A percentile compares a stretch with the other conserved stretches of the same genome.
phyloP scores from a whole-genome alignment of 2,888 invertebrate species.

The Neoaliturus tenellus region DNA sequence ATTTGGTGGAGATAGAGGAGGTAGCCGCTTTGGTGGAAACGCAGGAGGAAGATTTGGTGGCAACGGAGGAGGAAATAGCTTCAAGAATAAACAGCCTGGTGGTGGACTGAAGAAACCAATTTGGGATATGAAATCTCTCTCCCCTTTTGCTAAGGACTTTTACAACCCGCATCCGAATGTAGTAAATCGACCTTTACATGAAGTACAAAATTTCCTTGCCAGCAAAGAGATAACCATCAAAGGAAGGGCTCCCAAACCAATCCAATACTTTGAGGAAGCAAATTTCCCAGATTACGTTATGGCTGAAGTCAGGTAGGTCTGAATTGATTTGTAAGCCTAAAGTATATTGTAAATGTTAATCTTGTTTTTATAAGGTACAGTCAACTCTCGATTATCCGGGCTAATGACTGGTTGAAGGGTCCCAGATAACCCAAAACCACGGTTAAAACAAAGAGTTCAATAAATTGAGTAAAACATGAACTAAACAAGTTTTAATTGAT shows the following conservation, averaged over 20 bases:
- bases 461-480: no score
- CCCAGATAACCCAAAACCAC: no score
- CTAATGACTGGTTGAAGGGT: no score
- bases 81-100: slow-evolving; percentile 77
- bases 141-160: slow-evolving; percentile 95
- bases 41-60: slow-evolving; percentile 34
- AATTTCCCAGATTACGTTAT: slow-evolving; percentile 90
- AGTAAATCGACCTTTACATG: slow-evolving; percentile 76
- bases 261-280: slow-evolving; percentile 93
- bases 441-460: no score
- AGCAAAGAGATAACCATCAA: slow-evolving; percentile 92
- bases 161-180: slow-evolving; percentile 90
- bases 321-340: no score
- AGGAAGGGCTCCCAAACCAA: slow-evolving; percentile 90
- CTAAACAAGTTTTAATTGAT: no score
- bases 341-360: no score
- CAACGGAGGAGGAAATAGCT: not conserved
- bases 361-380: no score
- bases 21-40: slow-evolving; percentile 11
- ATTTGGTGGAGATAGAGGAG: slow-evolving; percentile 35
- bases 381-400: no score
- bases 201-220: slow-evolving; percentile 86
- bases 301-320: slow-evolving; percentile 74
- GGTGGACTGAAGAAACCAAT: slow-evolving; percentile 87
- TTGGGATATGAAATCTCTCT: slow-evolving; percentile 89